Evolutionary conservation across 2,797 vertebrate species (phyloP), one percentile per base, ranked within the genome.

Genomic region (Bryconaethiops microstoma): DNA sequence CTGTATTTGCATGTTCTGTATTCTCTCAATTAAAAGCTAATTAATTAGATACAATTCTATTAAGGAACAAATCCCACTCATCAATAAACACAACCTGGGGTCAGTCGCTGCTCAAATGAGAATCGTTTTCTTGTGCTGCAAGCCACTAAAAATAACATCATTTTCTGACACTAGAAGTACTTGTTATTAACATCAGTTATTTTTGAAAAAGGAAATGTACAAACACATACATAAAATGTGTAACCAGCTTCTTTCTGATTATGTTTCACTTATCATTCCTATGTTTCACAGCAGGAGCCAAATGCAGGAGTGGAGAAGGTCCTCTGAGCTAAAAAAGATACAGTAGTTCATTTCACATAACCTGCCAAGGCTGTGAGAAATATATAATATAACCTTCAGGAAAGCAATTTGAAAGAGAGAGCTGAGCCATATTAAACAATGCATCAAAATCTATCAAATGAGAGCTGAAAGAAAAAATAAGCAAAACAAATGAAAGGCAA

Each of bases 21-120:
- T 92, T 94, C 90, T 90, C 87, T 86, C 93, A 94, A 95, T 95
- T 94, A 94, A 94, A 94, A 94, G 91, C 93, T 93, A 95, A 94
- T 95, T 94, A 94, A 95, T 95, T 94, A 93, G 93, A 94, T 92
- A 93, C 92, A 94, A 93, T 94, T 94, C 94, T 93, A 94, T 95
- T 94, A 94, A 91, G 91, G 92, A 92, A 93, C 92, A 93, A 94
- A 94, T 93, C 92, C 91, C 89, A 88, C 90, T 94, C 92, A 93
- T 94, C 93, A 94, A 95, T 94, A 93, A 87, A 92, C 91, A 93
- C 92, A 93, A 92, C 90, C 90, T 77, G 76, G 88, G 93, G 92
- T 94, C 92, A 92, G 72, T 73, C 88, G 81, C 87, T 89, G 87
- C 91, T 91, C 89, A 89, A 92, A 92, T 88, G 90, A 87, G 88